Evolutionary conservation across 2,113 vertebrate genomes (phyloP), one percentile per base, ranked within the genome.

Genomic region (Cyanistes caeruleus): DNA sequence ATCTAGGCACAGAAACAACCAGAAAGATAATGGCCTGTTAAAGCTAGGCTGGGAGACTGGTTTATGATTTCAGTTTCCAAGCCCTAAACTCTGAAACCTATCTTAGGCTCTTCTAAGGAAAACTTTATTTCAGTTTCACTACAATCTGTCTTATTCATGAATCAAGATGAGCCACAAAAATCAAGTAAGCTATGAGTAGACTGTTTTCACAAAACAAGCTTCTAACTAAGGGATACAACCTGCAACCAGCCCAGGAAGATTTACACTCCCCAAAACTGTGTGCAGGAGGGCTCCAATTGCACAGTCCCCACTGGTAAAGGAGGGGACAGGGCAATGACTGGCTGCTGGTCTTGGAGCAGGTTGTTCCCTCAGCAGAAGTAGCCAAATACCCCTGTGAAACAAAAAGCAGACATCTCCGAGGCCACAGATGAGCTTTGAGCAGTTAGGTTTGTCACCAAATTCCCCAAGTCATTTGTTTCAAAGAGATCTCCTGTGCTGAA

Each of bases 251-350:
- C 43, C 52, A 51, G n/a, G 55, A 64, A 82, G 44, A 84, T 37
- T 65, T 24, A 43, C 5, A 15, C 3, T 76, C 22, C 35, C n/a
- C 14, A 69, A 73, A 87, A 58, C 9, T 53, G n/a, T 2, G 3
- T 15, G 21, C 28, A 49, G 41, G 67, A 59, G 8, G 1, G 9
- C n/a, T 76, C 69, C 23, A 13, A 39, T 1, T 70, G 37, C 56
- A 52, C 24, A 64, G 24, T 13, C 28, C 17, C 17, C 7, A 37
- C 9, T 58, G 53, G 19, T 62, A 89, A 60, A 59, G 52, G 27
- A 67, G 30, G 8, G 73, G 49, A 64, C 0, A 1, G 48, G 28
- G 30, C 62, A 80, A 37, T 0, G 0, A 41, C 46, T 10, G 60
- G 9, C 37, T 1, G 0, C 72, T 35, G 44, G 5, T 67, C 60